These are phyloP conservation scores for Plutella xylostella DNA, from an alignment of 2,888 invertebrate genomes.

Conservation along the genomic window DNA sequence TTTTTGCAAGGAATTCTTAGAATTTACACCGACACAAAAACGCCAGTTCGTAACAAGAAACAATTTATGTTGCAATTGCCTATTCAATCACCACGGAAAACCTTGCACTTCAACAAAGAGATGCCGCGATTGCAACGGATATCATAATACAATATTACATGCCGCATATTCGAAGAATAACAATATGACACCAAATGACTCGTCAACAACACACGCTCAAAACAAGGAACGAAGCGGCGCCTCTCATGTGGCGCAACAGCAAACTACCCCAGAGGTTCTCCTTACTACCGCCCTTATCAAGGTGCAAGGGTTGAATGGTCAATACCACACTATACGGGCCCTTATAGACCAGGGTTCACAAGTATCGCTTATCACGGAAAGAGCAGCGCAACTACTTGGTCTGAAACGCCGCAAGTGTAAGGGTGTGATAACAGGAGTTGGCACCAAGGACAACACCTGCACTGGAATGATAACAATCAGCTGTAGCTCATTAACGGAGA, in stretches of 20 bases:
- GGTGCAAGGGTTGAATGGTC: conserved; percentile 10
- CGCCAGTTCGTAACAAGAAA: neutral
- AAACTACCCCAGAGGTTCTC: too few relatives aligned
- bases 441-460: neutral
- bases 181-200: too few relatives aligned
- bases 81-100: neutral
- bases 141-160: conserved; percentile 7
- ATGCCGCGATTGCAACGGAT: neutral
- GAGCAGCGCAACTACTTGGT: too few relatives aligned
- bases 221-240: too few relatives aligned
- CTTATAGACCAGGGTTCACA: too few relatives aligned
- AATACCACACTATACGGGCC: conserved; percentile 11
- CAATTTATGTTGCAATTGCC: neutral
- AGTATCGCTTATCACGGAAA: too few relatives aligned
- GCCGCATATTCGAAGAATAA: too few relatives aligned
- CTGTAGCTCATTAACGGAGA: neutral
- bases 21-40: neutral
- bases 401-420: neutral
- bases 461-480: neutral
- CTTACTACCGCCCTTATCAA: too few relatives aligned
- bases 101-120: neutral
- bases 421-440: neutral
- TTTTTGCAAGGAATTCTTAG: neutral
- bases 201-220: too few relatives aligned
- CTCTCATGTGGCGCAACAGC: too few relatives aligned